Base-by-base conservation (phyloP, 2,113 vertebrate genomes). In the Pogonocichla stellata region DNA sequence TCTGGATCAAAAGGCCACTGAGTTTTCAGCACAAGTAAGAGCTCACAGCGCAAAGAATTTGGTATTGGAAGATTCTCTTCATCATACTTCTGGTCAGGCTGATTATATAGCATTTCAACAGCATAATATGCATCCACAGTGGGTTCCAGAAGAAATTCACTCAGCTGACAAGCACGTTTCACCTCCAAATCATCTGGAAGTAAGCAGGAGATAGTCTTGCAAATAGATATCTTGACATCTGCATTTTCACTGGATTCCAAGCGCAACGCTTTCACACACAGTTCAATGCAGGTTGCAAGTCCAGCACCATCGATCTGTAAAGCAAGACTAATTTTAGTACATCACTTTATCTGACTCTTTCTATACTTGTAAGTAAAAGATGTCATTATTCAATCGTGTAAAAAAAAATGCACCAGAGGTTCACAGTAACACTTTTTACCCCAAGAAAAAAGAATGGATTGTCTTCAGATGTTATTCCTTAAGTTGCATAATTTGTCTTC, bases 1-100 rank as follows among this genome's bases (percentile, higher is more conserved):
- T 99, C 99, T 19, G 99, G 99, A 97, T 99, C 99, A 97, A 99
- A 99, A 95, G 99, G 98, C 99, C 99, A 99, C 67, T 99, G 99
- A 67, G 98, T 99, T 98, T 99, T 99, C 92, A 99, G 98, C 61
- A 99, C 99, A 78, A 99, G 98, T 84, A 99, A 97, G 42, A 99
- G 98, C 85, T 99, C 99, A 91, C 99, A 99, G 75, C 99, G 99
- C 22, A 99, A 97, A 24, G 99, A 99, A 98, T 99, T 99, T 94
- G 99, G 98, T 96, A 99, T 98, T 34, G 99, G 99, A 98, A 99
- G 99, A 88, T 98, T 98, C 92, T 99, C 99, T 95, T 99, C 99
- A 83, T 99, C 99, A 4, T 99, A 97, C 96, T 99, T 99, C 97
- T 99, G 99, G 97, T 99, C 99, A 54, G 99, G 99, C 93, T 99